phyloP scores from a whole-genome alignment of 2,113 vertebrate species.

The Actenoides hombroni region DNA sequence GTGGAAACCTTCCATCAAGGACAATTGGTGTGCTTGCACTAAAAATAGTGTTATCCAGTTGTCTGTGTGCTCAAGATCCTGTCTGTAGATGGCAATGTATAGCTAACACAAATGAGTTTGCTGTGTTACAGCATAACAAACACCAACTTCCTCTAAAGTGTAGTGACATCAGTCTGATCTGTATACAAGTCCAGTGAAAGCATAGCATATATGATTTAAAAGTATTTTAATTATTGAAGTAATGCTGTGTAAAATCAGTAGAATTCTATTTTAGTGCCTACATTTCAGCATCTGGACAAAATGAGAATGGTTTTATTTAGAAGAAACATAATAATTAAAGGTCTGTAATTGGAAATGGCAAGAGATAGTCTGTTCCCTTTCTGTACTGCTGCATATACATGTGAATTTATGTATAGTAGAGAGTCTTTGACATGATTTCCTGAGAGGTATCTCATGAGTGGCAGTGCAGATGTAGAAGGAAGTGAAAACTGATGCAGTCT shows the following conservation, averaged over 20 bases:
- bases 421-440: background rate
- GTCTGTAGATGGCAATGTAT: background rate
- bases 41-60: background rate
- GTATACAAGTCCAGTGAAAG: background rate
- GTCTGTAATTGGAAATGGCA: background rate
- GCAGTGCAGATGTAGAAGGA: background rate
- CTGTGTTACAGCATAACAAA: background rate
- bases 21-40: background rate
- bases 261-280: background rate
- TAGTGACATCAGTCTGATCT: background rate
- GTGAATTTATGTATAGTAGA: background rate
- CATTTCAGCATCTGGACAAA: background rate
- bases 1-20: background rate
- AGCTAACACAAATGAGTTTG: background rate
- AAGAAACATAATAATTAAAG: background rate
- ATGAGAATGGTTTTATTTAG: background rate
- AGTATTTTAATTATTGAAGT: background rate
- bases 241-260: background rate
- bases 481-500: background rate
- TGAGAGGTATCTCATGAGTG: background rate
- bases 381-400: background rate
- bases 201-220: background rate
- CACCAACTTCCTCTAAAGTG: background rate
- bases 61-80: background rate
- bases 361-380: background rate